Evolutionary conservation across 2,797 vertebrate species (phyloP), one percentile per base, ranked within the genome.

Genomic region (Choloepus didactylus): DNA sequence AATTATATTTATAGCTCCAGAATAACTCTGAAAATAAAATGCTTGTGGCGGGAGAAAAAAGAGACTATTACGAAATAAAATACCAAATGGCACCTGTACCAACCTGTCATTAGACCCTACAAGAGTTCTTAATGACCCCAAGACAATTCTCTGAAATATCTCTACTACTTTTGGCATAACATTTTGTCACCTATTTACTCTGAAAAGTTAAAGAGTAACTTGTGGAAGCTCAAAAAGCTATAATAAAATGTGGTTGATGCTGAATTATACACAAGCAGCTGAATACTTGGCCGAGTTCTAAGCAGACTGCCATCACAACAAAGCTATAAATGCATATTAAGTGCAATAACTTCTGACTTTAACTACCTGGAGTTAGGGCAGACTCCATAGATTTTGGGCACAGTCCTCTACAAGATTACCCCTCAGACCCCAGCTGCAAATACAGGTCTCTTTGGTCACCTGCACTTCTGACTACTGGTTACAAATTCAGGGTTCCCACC

Each of bases 171-270:
- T 80, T 1, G 0, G 14, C 35, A 72, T 27, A 64, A 60, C 51
- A 3, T 73, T 85, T 89, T 93, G 12, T 91, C 70, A 69, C 25
- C 84, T 72, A 25, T 60, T 91, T 7, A 94, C 31, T 92, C 29
- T 41, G 31, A 72, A 86, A 95, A 64, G 31, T 80, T 87, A 73
- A 82, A n/a, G 9, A 73, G 10, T 59, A 70, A 44, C 23, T 87
- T 91, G 73, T 56, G 6, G 60, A 87, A 73, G 38, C 23, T 70
- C 56, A 54, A 70, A 54, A 19, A 9, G 51, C n/a, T 80, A 35
- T 76, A 23, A 64, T 49, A 6, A 5, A 80, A 54, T 62, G 14
- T 46, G 41, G 23, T n/a, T 87, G 15, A 16, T 11, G 5, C 8
- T 85, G 23, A 96, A 49, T 80, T 81, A 56, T 9, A 81, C 11